Evolutionary conservation across 1,140 invertebrate genomes (phyloP), one percentile per base, ranked within the genome.

Genomic region (Sitophilus oryzae): DNA sequence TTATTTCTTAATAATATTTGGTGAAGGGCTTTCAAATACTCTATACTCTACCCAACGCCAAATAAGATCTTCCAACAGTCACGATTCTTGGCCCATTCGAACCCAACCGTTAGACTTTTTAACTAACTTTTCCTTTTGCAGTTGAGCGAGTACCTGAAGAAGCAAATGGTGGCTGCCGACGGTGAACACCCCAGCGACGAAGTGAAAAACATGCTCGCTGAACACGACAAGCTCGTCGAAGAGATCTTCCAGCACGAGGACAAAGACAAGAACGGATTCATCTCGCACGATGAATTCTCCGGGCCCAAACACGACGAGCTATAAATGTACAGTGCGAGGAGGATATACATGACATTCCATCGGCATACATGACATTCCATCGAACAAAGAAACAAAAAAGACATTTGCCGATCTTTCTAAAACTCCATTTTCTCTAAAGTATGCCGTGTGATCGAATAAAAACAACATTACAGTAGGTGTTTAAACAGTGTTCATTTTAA

Each of bases 241-340:
- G 93, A 96, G 67, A 96, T 96, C 60, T 96, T 97, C 81, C 88
- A 94, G 71, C 93, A 96, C 69, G 93, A 97, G 74, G 92, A 96
- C 70, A 90, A 89, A 71, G 91, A 96, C 72, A 93, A 91, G 73
- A 93, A 95, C 68, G 94, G 93, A 25, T 93, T 85, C 75, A 97
- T 97, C 62, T 94, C 91, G 46, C 88, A 93, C 73, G 90, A 92
- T 21, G 94, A 97, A 73, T 97, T 97, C 78, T 93, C 88, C 18
- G 93, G 93, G 5, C 93, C 93, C 14, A 97, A 96, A 72, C 93
- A 96, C 74, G 94, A 97, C 71, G 93, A 97, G 75, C 82, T 97
- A 65, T 96, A 86, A 87, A 30, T 11, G 25, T n/a, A n/a, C n/a
- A n/a, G n/a, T n/a, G n/a, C n/a, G n/a, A n/a, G n/a, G n/a, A n/a